These are phyloP conservation scores for Drosophila pseudoananassae DNA, from an alignment of 1,140 invertebrate species.

Conservation along the genomic window DNA sequence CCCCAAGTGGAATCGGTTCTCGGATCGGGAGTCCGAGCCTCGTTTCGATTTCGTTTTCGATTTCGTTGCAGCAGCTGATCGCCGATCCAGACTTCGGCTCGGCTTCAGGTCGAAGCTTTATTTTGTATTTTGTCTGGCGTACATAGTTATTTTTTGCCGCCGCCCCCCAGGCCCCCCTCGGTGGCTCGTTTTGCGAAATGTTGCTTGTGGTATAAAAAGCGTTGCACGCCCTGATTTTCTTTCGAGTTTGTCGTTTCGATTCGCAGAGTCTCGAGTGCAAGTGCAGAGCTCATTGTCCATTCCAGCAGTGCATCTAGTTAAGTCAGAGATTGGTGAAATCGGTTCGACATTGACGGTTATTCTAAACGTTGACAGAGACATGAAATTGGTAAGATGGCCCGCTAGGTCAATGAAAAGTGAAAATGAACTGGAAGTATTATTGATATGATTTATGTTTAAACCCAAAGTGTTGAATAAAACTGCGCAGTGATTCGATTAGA, in stretches of 20 bases:
- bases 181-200: slow-evolving; percentile 56
- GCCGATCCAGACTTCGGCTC: slow-evolving; percentile 61
- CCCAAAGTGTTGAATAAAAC: slow-evolving; percentile 26
- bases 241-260: slow-evolving; percentile 83
- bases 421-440: slow-evolving; percentile 1
- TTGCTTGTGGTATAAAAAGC: slow-evolving; percentile 81
- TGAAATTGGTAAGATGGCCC: slow-evolving; percentile 64
- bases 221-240: slow-evolving; percentile 83
- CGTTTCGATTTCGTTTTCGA: slow-evolving; percentile 44
- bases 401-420: slow-evolving; percentile 24
- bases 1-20: slow-evolving; percentile 51
- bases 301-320: slow-evolving; percentile 24
- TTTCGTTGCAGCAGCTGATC: slow-evolving; percentile 60
- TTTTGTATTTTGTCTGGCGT: slow-evolving; percentile 19
- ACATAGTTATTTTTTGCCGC: slow-evolving; percentile 15
- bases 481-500: slow-evolving; percentile 32
- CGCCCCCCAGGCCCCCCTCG: slow-evolving; percentile 4
- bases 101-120: slow-evolving; percentile 38
- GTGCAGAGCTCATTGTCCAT: slow-evolving; percentile 59
- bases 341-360: slow-evolving; percentile 45
- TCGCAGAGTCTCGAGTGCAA: slow-evolving; percentile 82
- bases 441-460: too few relatives aligned
- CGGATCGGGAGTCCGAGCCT: slow-evolving; percentile 33
- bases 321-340: slow-evolving; percentile 72
- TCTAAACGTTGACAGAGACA: slow-evolving; percentile 25